These are phyloP conservation scores for Oedothorax gibbosus DNA, from an alignment of 1,140 invertebrate species.

Conservation along the genomic window DNA sequence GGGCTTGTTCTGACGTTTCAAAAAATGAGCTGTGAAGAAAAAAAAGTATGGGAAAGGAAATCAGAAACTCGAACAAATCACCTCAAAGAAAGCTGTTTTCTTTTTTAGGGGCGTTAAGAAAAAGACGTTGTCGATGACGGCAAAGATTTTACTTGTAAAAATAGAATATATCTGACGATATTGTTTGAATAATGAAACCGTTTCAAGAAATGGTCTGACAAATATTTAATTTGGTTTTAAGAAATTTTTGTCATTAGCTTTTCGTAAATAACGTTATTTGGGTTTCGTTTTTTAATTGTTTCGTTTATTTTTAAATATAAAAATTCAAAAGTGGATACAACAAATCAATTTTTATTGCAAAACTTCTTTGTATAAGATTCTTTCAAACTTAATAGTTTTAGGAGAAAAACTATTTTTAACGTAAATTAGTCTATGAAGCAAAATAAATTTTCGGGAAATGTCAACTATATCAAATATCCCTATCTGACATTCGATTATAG, in stretches of 20 bases:
- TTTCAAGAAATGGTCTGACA: not conserved
- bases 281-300: too few relatives aligned
- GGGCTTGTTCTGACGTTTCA: constrained; percentile 34
- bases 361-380: too few relatives aligned
- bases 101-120: constrained; percentile 10
- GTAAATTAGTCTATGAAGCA: too few relatives aligned
- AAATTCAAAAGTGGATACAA: too few relatives aligned
- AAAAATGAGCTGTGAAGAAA: constrained; percentile 12
- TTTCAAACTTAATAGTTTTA: too few relatives aligned
- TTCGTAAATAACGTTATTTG: not conserved
- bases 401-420: too few relatives aligned
- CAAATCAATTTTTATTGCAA: too few relatives aligned
- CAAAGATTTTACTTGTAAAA: not conserved
- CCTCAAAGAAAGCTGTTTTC: constrained; percentile 2
- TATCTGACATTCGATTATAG: too few relatives aligned
- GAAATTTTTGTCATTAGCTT: not conserved
- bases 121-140: not conserved
- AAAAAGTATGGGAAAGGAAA: constrained; percentile 27
- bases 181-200: not conserved
- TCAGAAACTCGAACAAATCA: constrained; percentile 24
- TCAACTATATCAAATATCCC: too few relatives aligned
- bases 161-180: not conserved
- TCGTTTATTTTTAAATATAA: too few relatives aligned
- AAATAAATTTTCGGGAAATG: too few relatives aligned
- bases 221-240: not conserved